Evolutionary conservation across 1,140 invertebrate species (phyloP).

Genomic region (Tetragnatha versicolor): DNA sequence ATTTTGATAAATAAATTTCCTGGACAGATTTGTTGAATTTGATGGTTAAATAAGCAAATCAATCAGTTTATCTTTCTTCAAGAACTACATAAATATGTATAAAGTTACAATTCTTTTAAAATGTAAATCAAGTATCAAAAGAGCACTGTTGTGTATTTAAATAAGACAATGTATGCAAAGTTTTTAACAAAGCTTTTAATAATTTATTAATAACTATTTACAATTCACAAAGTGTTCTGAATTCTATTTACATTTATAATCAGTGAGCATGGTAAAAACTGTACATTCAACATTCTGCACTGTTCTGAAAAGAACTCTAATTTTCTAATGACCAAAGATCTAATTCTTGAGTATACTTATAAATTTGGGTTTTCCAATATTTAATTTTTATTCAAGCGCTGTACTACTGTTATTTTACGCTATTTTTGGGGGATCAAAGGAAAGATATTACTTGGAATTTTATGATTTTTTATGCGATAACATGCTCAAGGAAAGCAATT

Average conservation of each 20-base stretch:
- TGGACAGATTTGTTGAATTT: too few species aligned
- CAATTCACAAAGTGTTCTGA: slow-evolving; percentile 35
- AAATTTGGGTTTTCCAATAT: neutral
- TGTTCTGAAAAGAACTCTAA: neutral
- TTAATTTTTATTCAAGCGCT: neutral
- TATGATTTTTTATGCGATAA: neutral
- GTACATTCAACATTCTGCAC: slow-evolving; percentile 20
- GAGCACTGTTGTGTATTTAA: too few species aligned
- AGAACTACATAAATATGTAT: too few species aligned
- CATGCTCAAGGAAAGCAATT: too few species aligned
- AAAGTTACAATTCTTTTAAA: too few species aligned
- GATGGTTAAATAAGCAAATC: too few species aligned
- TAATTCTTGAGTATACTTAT: neutral
- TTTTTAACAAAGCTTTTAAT: slow-evolving; percentile 30
- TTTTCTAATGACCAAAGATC: neutral
- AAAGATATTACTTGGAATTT: neutral
- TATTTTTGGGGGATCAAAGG: neutral
- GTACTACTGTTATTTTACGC: neutral
- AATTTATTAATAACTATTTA: slow-evolving; percentile 50
- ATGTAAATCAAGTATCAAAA: too few species aligned
- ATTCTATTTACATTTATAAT: slow-evolving; percentile 41
- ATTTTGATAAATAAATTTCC: too few species aligned
- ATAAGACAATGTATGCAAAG: too few species aligned
- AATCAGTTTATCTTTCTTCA: too few species aligned
- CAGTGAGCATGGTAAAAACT: slow-evolving; percentile 47